Evolutionary conservation across 1,140 invertebrate species (phyloP), one percentile per base, ranked within the genome.

Genomic region (Calliopsis andreniformis): DNA sequence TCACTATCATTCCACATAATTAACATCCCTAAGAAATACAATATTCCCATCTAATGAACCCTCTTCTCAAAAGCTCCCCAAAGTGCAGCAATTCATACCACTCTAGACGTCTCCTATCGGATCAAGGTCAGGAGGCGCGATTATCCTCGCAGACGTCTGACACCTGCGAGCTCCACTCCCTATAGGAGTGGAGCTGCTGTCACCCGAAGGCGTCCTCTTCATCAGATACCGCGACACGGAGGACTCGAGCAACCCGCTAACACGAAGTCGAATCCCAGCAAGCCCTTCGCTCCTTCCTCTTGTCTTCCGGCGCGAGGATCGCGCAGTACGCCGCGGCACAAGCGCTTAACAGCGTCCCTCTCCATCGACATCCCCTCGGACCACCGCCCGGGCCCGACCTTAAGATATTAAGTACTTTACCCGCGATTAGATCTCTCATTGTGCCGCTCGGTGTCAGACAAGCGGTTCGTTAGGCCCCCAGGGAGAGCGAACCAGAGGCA

Each of bases 351-450:
- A 30, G 35, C 20, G 16, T 14, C 25, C 25, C 47, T 23, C 20
- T 43, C 39, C 53, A 43, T 42, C 70, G 59, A 42, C 80, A 55
- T 64, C 76, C 63, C 62, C 58, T 64, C 42, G 43, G 55, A 49
- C 82, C 69, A 84, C 80, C 84, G n/a, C 80, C 59, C 80, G 76
- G 55, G 85, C 85, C 86, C 89, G 89, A 91, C 89, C 90, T 92
- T 89, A 89, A 91, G 91, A 92, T 92, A 92, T 92, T 92, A 92
- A 92, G 90, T 91, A 92, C 90, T 92, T 92, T 91, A 89, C 87
- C 84, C 83, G 87, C 91, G 91, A 92, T 92, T 92, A 92, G 91
- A 92, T 92, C 91, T 91, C 88, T 91, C 90, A 91, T 92, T 92
- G 91, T 92, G 79, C 84, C 77, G 64, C 82, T 70, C 76, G 87